Percentiles rank a stretch among this genome's conserved stretches.
phyloP scores from a whole-genome alignment of 2,888 invertebrate genomes.

The Eremobia ochroleuca region DNA sequence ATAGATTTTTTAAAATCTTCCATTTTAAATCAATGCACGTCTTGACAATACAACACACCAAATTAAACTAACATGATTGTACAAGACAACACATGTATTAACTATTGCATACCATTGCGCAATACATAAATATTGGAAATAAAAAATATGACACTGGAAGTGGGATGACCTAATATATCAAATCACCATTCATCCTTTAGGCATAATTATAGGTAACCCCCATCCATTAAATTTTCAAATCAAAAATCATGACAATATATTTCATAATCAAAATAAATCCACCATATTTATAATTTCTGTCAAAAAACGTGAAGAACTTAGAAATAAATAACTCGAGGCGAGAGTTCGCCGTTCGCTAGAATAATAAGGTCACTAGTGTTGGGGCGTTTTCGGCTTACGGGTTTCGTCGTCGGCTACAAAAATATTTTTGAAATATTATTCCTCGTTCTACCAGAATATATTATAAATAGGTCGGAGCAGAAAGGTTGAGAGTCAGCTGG shows the following conservation, averaged over 20 bases:
- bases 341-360: conserved; percentile 60
- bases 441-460: background rate
- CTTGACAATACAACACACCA: too few species aligned
- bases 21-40: too few species aligned
- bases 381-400: conserved; percentile 47
- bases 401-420: conserved; percentile 23
- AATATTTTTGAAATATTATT: background rate
- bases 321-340: conserved; percentile 67
- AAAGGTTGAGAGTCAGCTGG: background rate
- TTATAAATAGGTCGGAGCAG: background rate
- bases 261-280: conserved; percentile 73
- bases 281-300: conserved; percentile 70
- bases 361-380: conserved; percentile 69
- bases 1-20: too few species aligned
- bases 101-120: too few species aligned
- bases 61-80: too few species aligned
- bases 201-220: background rate
- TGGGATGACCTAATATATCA: too few species aligned
- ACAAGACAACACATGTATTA: too few species aligned
- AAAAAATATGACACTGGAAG: too few species aligned
- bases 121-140: too few species aligned
- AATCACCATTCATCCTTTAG: conserved; percentile 19
- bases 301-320: conserved; percentile 68
- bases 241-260: conserved; percentile 45
- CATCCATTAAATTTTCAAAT: conserved; percentile 18